Evolutionary conservation across 2,797 vertebrate genomes (phyloP), one percentile per base, ranked within the genome.

Genomic region (Notolabrus celidotus): DNA sequence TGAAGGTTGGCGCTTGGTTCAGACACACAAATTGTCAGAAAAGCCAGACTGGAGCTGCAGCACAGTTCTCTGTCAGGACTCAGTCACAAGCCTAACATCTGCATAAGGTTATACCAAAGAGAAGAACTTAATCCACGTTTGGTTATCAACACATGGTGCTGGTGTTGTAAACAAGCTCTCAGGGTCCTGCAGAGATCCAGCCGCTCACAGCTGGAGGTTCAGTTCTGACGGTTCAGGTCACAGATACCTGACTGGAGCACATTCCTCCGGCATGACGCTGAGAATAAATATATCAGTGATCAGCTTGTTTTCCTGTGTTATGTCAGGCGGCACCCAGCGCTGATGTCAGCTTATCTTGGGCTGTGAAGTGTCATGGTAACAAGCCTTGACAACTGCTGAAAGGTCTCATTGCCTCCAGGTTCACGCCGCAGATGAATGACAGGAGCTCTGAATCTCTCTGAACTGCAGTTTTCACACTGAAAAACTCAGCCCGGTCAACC

Each of bases 371-470:
- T 88, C 82, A 75, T 10, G 36, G 80, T 77, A 82, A 87, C 72
- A 2, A 41, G 54, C 74, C 62, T 41, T 71, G 86, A 85, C 80
- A 85, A 46, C 60, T 47, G 77, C 68, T 79, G 79, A 84, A 57
- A 70, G 69, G 72, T 61, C 51, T 58, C 17, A 6, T n/a, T 55
- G 66, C 68, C 45, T 57, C 31, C 34, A 51, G 74, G 74, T 82
- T 85, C 67, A 75, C 38, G 20, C 59, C 77, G 45, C 29, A 56
- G 72, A 72, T 71, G 65, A 83, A 20, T 53, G 73, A 58, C 68
- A 55, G 71, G 45, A 47, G 68, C 56, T 15, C 34, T 59, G 45
- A 10, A 53, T 42, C 17, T 38, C 2, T 64, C 15, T 3, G 29
- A n/a, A 31, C 19, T 5, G 43, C 20, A 14, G 65, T 57, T 61